Evolutionary conservation across 2,888 invertebrate genomes (phyloP).

Genomic region (Cryptocephalus primarius): DNA sequence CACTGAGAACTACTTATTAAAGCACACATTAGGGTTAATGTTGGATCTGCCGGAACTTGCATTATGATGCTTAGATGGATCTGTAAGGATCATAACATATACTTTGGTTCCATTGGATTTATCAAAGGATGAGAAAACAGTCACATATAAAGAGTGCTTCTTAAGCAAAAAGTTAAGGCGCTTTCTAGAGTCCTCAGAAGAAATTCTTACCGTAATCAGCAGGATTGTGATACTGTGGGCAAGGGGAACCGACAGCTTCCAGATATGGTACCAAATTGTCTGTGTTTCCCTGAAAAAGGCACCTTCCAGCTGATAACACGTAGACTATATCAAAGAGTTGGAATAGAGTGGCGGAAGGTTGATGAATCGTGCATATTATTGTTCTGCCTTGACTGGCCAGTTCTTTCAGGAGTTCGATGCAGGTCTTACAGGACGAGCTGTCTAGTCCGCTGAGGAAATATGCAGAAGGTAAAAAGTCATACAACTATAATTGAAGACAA

Average conservation of each 20-base stretch:
- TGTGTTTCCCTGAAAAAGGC: conserved; percentile 76
- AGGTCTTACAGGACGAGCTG: conserved; percentile 75
- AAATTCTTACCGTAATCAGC: conserved; percentile 79
- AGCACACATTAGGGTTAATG: too few species aligned
- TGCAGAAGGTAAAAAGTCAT: too few species aligned
- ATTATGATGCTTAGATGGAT: too few species aligned
- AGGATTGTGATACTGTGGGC: conserved; percentile 91
- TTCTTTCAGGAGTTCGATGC: conserved; percentile 65
- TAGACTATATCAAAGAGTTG: conserved; percentile 87
- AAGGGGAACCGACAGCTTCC: conserved; percentile 59
- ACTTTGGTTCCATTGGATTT: too few species aligned
- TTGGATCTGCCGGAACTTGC: too few species aligned
- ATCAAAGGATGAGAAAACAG: too few species aligned
- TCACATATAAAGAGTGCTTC: too few species aligned
- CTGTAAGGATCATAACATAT: too few species aligned
- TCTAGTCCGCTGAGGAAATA: conserved; percentile 62
- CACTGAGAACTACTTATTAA: too few species aligned
- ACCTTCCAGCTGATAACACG: conserved; percentile 73
- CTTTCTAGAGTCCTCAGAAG: too few species aligned
- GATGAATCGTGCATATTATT: conserved; percentile 92
- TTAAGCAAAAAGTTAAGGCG: too few species aligned
- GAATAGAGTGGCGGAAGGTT: conserved; percentile 84
- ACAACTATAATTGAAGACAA: too few species aligned
- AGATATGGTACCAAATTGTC: conserved; percentile 67
- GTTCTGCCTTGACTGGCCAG: conserved; percentile 76